Conservation (phyloP, 2,888 invertebrate genomes). For the Nymphalis c-album region DNA sequence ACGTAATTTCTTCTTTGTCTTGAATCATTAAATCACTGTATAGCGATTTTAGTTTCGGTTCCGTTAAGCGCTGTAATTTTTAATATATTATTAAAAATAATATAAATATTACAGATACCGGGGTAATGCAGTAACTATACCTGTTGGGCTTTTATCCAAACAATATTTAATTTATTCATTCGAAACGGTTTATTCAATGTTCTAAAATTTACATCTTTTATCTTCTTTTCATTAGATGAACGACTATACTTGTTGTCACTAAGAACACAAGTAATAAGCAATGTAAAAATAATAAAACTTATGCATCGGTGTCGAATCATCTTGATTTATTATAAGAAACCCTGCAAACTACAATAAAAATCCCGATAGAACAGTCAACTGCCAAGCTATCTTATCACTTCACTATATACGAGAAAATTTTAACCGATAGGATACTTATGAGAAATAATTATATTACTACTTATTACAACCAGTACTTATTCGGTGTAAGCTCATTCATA, state of each 20-base stretch:
- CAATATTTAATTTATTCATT: constrained; percentile 93
- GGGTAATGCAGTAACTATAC: constrained; percentile 73
- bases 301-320: constrained; percentile 10
- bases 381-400: no score
- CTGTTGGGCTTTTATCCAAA: constrained; percentile 95
- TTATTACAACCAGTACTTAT: no score
- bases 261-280: constrained; percentile 33
- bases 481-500: no score
- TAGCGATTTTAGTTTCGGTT: constrained; percentile 91
- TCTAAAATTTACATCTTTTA: constrained; percentile 81
- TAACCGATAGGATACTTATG: no score
- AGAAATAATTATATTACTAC: no score
- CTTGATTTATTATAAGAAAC: background rate
- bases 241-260: constrained; percentile 85
- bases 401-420: no score
- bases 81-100: background rate
- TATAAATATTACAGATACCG: constrained; percentile 1
- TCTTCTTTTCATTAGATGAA: constrained; percentile 76
- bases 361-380: no score
- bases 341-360: no score
- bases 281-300: constrained; percentile 22
- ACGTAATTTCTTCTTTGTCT: constrained; percentile 94
- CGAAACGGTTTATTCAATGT: constrained; percentile 91
- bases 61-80: constrained; percentile 86
- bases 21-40: constrained; percentile 95